phyloP scores from a whole-genome alignment of 1,140 invertebrate species.

The Euwallacea fornicatus region DNA sequence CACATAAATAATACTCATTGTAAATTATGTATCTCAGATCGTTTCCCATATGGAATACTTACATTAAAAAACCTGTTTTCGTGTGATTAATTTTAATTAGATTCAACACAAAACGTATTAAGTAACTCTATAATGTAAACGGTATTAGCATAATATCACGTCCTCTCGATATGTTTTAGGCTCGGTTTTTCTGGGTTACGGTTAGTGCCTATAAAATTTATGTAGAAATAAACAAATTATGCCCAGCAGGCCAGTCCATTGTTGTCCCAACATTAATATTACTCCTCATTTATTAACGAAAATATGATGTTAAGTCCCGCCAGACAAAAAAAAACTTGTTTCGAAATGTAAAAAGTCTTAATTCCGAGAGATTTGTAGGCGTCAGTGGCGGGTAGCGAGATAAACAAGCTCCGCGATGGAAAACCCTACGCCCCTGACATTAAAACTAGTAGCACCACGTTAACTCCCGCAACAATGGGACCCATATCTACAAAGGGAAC shows the following conservation, averaged over 20 bases:
- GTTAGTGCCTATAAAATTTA: too few relatives aligned
- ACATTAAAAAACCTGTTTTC: constrained; percentile 23
- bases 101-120: constrained; percentile 28
- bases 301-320: constrained; percentile 30
- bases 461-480: constrained; percentile 48
- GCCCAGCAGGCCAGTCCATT: constrained; percentile 4
- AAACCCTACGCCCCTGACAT: constrained; percentile 19
- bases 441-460: constrained; percentile 35
- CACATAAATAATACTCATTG: constrained; percentile 23
- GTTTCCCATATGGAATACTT: constrained; percentile 30
- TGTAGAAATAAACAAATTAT: background rate
- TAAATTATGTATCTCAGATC: constrained; percentile 30
- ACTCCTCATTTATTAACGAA: constrained; percentile 10
- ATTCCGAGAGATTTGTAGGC: constrained; percentile 15
- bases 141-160: constrained; percentile 26
- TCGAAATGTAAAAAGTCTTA: constrained; percentile 18
- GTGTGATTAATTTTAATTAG: constrained; percentile 30
- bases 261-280: constrained; percentile 22
- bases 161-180: constrained; percentile 7
- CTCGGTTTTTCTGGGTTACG: too few relatives aligned
- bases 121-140: constrained; percentile 20
- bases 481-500: constrained; percentile 50
- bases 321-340: constrained; percentile 28
- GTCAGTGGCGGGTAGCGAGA: constrained; percentile 7
- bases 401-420: background rate